phyloP scores from a whole-genome alignment of 2,888 invertebrate species.

The Tuberolachnus salignus region DNA sequence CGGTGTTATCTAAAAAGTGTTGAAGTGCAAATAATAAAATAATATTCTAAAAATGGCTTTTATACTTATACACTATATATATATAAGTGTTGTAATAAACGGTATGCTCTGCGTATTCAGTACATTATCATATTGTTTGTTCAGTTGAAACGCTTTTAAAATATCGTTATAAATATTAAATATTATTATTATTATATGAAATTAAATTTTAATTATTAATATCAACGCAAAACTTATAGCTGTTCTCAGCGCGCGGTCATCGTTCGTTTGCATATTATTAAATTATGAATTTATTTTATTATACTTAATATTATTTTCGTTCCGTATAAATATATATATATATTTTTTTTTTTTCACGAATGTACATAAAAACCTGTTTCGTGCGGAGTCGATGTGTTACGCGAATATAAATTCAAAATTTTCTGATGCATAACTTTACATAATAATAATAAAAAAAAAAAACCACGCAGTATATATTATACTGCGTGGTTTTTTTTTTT shows the following conservation, averaged over 20 bases:
- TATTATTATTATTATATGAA: not conserved
- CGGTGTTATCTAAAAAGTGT: not conserved
- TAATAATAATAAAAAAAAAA: too few relatives aligned
- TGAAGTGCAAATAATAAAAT: not conserved
- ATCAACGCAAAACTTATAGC: not conserved
- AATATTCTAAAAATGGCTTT: too few relatives aligned
- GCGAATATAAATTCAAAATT: slow-evolving; percentile 21
- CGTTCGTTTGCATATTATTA: slow-evolving; percentile 2
- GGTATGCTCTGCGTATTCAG: too few relatives aligned
- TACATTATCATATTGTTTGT: slow-evolving; percentile 4
- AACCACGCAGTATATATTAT: too few relatives aligned
- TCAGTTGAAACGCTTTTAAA: slow-evolving; percentile 12
- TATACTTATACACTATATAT: too few relatives aligned
- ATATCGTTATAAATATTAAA: not conserved
- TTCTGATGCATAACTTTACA: not conserved
- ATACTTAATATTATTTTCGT: not conserved
- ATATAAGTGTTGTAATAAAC: too few relatives aligned
- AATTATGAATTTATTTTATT: too few relatives aligned
- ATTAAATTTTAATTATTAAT: slow-evolving; percentile 1
- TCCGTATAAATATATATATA: not conserved
- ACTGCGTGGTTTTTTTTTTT: not conserved
- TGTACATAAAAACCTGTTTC: not conserved
- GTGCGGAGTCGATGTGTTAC: not conserved
- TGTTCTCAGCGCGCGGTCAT: not conserved
- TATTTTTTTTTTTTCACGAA: too few relatives aligned